Evolutionary conservation across 2,888 invertebrate genomes (phyloP).

Genomic region (Hesperia comma): DNA sequence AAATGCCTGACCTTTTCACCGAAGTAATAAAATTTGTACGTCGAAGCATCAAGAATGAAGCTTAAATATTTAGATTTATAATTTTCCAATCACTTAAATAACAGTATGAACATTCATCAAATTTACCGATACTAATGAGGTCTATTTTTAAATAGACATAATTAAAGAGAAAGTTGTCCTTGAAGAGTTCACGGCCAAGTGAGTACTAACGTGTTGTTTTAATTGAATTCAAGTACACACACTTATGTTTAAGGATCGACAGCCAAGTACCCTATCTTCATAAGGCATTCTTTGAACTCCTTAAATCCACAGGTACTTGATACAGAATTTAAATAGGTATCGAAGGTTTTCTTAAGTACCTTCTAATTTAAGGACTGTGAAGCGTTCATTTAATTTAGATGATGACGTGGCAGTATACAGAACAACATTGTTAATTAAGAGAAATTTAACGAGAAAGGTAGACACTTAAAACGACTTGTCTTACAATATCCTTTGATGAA

Average conservation of each 20-base stretch:
- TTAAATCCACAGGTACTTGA: slow-evolving; percentile 35
- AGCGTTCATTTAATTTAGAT: neutral
- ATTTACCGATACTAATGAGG: slow-evolving; percentile 48
- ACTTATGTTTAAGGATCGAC: slow-evolving; percentile 50
- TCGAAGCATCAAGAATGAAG: slow-evolving; percentile 30
- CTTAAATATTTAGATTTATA: slow-evolving; percentile 29
- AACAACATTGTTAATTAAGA: neutral
- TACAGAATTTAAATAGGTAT: slow-evolving; percentile 27
- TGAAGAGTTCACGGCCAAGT: slow-evolving; percentile 44
- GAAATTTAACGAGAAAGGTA: neutral
- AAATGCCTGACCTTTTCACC: slow-evolving; percentile 15
- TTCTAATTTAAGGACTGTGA: slow-evolving; percentile 25
- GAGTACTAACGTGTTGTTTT: slow-evolving; percentile 52
- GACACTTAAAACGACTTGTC: neutral
- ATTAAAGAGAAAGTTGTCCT: slow-evolving; percentile 60
- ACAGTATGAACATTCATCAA: slow-evolving; percentile 51
- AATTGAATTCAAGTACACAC: slow-evolving; percentile 59
- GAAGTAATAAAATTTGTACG: slow-evolving; percentile 27
- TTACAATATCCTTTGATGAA: neutral
- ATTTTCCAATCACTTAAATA: slow-evolving; percentile 27
- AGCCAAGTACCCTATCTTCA: slow-evolving; percentile 35
- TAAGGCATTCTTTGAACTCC: slow-evolving; percentile 35
- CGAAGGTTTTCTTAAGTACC: slow-evolving; percentile 15
- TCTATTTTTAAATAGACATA: slow-evolving; percentile 44
- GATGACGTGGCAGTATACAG: neutral